Percentiles rank a stretch among this genome's conserved stretches.
These are phyloP conservation scores for Eupithecia vulgata DNA, from an alignment of 2,888 invertebrate genomes.

Conservation along the genomic window DNA sequence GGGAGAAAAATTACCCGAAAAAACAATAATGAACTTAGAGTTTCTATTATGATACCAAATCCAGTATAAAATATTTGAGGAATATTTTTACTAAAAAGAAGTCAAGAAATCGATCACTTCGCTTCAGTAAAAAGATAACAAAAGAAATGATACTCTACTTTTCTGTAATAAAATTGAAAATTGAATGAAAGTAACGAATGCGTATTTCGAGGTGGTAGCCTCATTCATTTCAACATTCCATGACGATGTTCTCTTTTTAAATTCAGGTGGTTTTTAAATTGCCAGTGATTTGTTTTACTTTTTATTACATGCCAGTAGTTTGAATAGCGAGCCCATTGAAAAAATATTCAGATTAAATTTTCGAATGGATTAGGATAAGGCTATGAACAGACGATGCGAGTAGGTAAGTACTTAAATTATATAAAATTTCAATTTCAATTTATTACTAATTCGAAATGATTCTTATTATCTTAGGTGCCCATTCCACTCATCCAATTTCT, in stretches of 20 bases:
- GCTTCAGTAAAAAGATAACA: constrained; percentile 24
- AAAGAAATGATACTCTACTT: constrained; percentile 54
- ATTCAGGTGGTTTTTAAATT: constrained; percentile 75
- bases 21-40: too few species aligned
- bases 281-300: constrained; percentile 71
- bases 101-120: background rate
- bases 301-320: constrained; percentile 55
- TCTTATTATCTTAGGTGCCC: too few species aligned
- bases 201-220: constrained; percentile 78
- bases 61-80: background rate
- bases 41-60: too few species aligned
- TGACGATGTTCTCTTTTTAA: constrained; percentile 71
- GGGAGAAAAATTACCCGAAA: too few species aligned
- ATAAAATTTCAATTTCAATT: background rate
- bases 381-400: constrained; percentile 6
- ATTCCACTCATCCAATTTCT: too few species aligned
- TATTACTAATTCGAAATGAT: too few species aligned
- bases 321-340: constrained; percentile 39
- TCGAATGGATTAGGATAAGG: constrained; percentile 33
- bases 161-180: constrained; percentile 55
- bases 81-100: background rate
- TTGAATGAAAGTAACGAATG: constrained; percentile 51
- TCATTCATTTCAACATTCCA: constrained; percentile 76
- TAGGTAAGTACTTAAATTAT: background rate
- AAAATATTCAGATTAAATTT: constrained; percentile 38